These are phyloP conservation scores for Meteorus sp. DNA, from an alignment of 1,140 invertebrate genomes.

Conservation along the genomic window DNA sequence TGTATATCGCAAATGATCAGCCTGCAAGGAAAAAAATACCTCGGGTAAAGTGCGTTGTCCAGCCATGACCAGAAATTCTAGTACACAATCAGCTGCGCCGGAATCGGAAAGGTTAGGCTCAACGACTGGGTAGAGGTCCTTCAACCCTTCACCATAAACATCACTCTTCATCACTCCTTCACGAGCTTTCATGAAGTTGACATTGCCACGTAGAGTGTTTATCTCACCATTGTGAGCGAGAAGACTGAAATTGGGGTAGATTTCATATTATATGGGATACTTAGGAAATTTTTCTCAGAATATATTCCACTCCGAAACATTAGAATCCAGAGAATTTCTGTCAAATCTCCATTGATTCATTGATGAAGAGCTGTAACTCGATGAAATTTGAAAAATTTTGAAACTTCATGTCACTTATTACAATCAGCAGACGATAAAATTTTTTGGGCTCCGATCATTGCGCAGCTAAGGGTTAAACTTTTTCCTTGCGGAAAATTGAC, in stretches of 20 bases:
- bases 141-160: conserved; percentile 77
- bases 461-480: too few relatives aligned
- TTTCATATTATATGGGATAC: neutral
- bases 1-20: neutral
- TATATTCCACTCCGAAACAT: too few relatives aligned
- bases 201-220: conserved; percentile 96
- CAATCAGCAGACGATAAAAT: too few relatives aligned
- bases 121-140: conserved; percentile 94
- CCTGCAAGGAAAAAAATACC: conserved; percentile 51
- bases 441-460: too few relatives aligned
- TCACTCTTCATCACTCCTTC: conserved; percentile 96
- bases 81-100: conserved; percentile 94
- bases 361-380: too few relatives aligned
- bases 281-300: too few relatives aligned
- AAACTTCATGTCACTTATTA: too few relatives aligned
- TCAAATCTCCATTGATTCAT: too few relatives aligned
- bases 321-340: too few relatives aligned
- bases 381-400: too few relatives aligned
- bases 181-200: conserved; percentile 97
- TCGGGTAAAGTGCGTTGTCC: conserved; percentile 89
- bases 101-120: conserved; percentile 98
- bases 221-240: conserved; percentile 99
- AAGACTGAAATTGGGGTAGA: conserved; percentile 64
- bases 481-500: too few relatives aligned
- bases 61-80: conserved; percentile 95